Percentiles rank a stretch among this genome's conserved stretches.
Evolutionary conservation across 53 echinoderm and acorn worm genomes (phyloP).

Genomic region (Astropecten irregularis): DNA sequence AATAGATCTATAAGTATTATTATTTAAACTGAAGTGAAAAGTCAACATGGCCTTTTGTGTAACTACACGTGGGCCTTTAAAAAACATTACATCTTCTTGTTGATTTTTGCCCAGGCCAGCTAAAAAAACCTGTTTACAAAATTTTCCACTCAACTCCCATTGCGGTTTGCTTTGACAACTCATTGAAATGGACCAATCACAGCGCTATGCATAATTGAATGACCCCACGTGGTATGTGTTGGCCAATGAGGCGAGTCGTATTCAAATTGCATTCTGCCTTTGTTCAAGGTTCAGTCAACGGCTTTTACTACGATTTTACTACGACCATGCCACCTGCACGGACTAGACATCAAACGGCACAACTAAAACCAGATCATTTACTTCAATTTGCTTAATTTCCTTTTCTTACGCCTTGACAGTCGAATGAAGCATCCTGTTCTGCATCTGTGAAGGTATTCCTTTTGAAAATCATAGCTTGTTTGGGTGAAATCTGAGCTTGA

Average conservation of each 20-base stretch:
- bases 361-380: not conserved
- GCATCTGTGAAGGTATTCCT: constrained; percentile 8
- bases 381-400: constrained; percentile 1
- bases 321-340: constrained; percentile 50
- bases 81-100: too few species aligned
- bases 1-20: too few species aligned
- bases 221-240: constrained; percentile 48
- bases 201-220: constrained; percentile 42
- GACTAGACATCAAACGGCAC: not conserved
- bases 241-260: constrained; percentile 76
- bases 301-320: constrained; percentile 92
- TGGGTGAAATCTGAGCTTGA: not conserved
- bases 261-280: constrained; percentile 91
- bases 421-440: not conserved
- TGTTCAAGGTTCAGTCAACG: constrained; percentile 98
- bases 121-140: constrained; percentile 35
- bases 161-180: constrained; percentile 91
- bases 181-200: constrained; percentile 77
- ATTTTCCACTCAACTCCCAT: not conserved
- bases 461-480: not conserved
- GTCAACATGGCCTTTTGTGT: too few species aligned
- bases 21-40: too few species aligned
- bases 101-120: constrained; percentile 31
- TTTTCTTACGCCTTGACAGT: constrained; percentile 32
- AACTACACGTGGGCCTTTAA: too few species aligned